Evolutionary conservation across 2,797 vertebrate genomes (phyloP).

Genomic region (Chanos chanos): DNA sequence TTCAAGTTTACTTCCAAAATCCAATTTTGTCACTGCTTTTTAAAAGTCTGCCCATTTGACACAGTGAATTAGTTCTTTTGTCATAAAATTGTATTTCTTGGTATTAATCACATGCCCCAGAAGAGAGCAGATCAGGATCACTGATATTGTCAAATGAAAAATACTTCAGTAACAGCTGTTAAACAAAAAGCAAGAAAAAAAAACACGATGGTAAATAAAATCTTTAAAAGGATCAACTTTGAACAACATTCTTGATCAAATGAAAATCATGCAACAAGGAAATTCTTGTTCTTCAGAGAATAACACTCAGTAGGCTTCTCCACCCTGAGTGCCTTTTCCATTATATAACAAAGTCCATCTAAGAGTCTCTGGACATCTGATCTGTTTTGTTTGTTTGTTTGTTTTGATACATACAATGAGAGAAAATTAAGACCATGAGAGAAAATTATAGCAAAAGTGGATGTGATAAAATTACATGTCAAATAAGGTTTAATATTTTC

Average conservation of each 20-base stretch:
- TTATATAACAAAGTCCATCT: conserved; percentile 28
- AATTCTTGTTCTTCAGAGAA: conserved; percentile 13
- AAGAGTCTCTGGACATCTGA: conserved; percentile 41
- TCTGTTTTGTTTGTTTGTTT: no score
- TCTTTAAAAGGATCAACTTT: conserved; percentile 51
- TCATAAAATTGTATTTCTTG: not conserved
- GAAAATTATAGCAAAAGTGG: conserved; percentile 67
- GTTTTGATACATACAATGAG: conserved; percentile 13
- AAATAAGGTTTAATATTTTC: conserved; percentile 80
- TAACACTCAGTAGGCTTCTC: conserved; percentile 3
- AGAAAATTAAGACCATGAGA: conserved; percentile 32
- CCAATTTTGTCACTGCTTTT: conserved; percentile 76
- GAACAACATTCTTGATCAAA: conserved; percentile 62
- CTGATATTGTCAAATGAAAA: conserved; percentile 59
- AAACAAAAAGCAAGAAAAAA: conserved; percentile 42
- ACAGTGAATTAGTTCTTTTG: conserved; percentile 8
- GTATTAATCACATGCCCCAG: conserved; percentile 27
- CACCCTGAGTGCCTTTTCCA: conserved; percentile 15
- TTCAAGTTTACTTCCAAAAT: conserved; percentile 85
- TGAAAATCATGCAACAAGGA: conserved; percentile 28
- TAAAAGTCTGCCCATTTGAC: conserved; percentile 51
- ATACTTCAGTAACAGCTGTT: conserved; percentile 21
- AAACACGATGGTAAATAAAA: conserved; percentile 34
- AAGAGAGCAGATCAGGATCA: conserved; percentile 4
- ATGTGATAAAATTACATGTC: conserved; percentile 81